These are phyloP conservation scores for Chionomys nivalis DNA, from an alignment of 2,113 vertebrate species.

Conservation along the genomic window DNA sequence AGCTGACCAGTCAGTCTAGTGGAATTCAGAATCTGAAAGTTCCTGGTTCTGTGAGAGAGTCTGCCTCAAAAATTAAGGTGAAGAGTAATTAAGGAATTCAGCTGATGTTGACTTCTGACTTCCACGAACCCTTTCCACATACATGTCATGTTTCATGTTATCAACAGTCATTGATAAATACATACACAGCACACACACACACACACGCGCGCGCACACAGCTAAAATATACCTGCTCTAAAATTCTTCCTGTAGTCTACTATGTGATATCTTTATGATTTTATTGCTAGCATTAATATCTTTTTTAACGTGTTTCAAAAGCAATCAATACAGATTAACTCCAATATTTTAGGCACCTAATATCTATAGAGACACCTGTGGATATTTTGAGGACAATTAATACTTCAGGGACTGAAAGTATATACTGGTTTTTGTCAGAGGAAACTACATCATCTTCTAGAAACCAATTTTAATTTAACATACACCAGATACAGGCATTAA, in stretches of 20 bases:
- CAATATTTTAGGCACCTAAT: neutral
- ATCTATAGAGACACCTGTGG: neutral
- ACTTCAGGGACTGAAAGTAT: neutral
- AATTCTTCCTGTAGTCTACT: neutral
- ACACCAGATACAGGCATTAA: neutral
- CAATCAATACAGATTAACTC: neutral
- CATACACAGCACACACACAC: neutral
- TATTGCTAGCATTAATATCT: neutral
- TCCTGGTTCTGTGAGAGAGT: neutral
- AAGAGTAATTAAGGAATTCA: no score
- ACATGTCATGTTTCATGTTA: neutral
- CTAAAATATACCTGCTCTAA: neutral
- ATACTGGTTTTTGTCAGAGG: neutral
- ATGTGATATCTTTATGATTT: neutral
- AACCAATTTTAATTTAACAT: constrained; percentile 25
- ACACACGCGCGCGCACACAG: neutral
- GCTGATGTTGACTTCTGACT: neutral
- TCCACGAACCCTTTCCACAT: no score
- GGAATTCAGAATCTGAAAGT: neutral
- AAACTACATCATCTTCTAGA: neutral
- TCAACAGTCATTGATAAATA: neutral
- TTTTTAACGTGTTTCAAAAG: neutral
- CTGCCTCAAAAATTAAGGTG: neutral
- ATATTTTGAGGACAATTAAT: neutral
- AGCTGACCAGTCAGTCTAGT: neutral